These are phyloP conservation scores for Epizoanthus stellaris DNA, from an alignment of 92 coral and sea anemone genomes.

Conservation along the genomic window DNA sequence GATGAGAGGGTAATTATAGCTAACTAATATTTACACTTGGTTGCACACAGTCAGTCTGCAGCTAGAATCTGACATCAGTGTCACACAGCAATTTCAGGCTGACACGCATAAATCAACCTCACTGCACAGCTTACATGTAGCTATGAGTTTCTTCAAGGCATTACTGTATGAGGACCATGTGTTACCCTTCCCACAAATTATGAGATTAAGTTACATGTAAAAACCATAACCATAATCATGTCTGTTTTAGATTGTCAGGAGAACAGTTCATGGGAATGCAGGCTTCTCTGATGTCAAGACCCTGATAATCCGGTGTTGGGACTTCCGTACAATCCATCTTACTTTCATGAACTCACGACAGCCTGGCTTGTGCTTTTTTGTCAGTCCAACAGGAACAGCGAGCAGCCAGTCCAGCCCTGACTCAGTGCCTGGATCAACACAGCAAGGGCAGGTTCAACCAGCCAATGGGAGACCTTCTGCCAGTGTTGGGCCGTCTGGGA, in stretches of 20 bases:
- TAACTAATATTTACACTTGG: no score
- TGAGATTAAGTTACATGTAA: no score
- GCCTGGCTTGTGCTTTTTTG: slow-evolving; percentile 63
- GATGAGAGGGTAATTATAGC: slow-evolving; percentile 79
- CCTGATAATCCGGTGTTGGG: slow-evolving; percentile 88
- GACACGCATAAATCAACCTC: no score
- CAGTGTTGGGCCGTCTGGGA: background rate
- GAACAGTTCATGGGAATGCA: slow-evolving; percentile 88
- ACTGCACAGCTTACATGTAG: no score
- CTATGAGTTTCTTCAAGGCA: background rate
- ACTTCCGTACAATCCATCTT: slow-evolving; percentile 87
- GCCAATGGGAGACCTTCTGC: slow-evolving; percentile 17
- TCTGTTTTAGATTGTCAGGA: slow-evolving; percentile 75
- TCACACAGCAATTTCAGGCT: no score
- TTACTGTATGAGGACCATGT: no score
- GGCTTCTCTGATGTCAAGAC: slow-evolving; percentile 95
- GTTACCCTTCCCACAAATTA: no score
- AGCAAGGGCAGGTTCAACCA: slow-evolving; percentile 14
- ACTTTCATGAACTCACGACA: slow-evolving; percentile 93
- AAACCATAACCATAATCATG: background rate
- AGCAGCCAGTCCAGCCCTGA: slow-evolving; percentile 89
- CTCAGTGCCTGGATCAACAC: slow-evolving; percentile 78
- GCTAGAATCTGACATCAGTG: no score
- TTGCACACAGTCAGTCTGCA: no score
- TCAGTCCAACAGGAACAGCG: slow-evolving; percentile 68